Evolutionary conservation across 2,797 vertebrate genomes (phyloP), one percentile per base, ranked within the genome.

Genomic region (Semaprochilodus insignis): DNA sequence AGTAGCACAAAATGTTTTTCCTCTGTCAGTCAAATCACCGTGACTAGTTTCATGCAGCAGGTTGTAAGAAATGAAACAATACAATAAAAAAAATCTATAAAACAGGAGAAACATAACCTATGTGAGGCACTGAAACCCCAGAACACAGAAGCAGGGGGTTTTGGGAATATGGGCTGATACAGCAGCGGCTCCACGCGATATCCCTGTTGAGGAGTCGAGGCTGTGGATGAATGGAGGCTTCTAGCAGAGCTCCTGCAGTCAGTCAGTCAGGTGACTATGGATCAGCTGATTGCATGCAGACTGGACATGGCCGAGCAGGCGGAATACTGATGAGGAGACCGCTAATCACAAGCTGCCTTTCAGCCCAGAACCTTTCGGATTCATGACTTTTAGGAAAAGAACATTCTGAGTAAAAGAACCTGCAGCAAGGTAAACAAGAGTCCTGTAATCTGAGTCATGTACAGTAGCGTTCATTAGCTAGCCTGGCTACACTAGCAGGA

Each of bases 231-330:
- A 36, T 34, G 60, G 10, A 48, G 44, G 44, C 11, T 48, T 0
- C 21, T 8, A 21, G 10, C 10, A n/a, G 40, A 2, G 21, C 23
- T 25, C 23, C 11, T 13, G 6, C 23, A 62, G 54, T 52, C 17
- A 8, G 52, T n/a, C 16, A 16, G 91, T 95, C 88, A 88, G 65
- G 93, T 92, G 91, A 95, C 93, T 80, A 10, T 44, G 34, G 5
- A 93, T 95, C 95, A 96, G 94, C 93, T 96, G 94, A 95, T 91
- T 91, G 91, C 90, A 90, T 91, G 92, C 92, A 93, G 90, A 92
- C 91, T 85, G 91, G 95, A 95, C 91, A 95, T 95, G 94, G 94
- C 93, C 87, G 93, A 93, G 80, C 91, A 94, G 93, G 94, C 91
- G 93, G 92, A 93, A 91, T 91, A 90, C 90, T 94, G 91, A 95